Conservation (phyloP, 2,113 vertebrate species). For the Puffinus mauretanicus region DNA sequence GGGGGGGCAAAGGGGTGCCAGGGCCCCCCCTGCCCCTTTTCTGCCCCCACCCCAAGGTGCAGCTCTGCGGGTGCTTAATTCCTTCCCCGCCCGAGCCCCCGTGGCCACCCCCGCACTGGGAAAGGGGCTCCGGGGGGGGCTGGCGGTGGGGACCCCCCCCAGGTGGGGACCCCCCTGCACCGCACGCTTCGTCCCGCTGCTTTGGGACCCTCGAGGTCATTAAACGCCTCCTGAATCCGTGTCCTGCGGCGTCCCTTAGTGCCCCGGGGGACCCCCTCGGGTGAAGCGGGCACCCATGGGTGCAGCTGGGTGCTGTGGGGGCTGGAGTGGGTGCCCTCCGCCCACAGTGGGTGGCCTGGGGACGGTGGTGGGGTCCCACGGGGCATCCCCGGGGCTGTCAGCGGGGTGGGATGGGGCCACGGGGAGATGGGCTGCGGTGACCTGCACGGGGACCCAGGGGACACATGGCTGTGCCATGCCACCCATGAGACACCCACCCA, state of each 20-base stretch:
- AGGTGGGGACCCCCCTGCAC: not conserved
- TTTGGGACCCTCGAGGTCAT: not conserved
- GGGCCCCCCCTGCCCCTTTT: not conserved
- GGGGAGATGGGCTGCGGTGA: not conserved
- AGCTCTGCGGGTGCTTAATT: not conserved
- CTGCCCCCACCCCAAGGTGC: not conserved
- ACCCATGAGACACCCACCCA: no score
- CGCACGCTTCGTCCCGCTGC: not conserved
- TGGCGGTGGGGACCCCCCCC: not conserved
- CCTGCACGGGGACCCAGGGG: not conserved
- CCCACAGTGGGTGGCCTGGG: not conserved
- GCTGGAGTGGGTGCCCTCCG: no score
- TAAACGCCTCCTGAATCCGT: not conserved
- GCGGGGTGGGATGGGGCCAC: not conserved
- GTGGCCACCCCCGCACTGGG: rapidly evolving
- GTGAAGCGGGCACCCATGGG: not conserved
- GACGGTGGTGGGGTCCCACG: not conserved
- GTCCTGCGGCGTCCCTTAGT: rapidly evolving
- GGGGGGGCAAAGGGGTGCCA: not conserved
- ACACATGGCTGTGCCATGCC: not conserved
- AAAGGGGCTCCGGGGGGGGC: not conserved
- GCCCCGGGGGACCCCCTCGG: not conserved
- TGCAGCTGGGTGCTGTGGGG: not conserved
- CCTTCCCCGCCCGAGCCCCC: not conserved
- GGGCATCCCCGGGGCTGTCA: not conserved